Evolutionary conservation across 2,113 vertebrate genomes (phyloP), one percentile per base, ranked within the genome.

Genomic region (Syrrhaptes paradoxus): DNA sequence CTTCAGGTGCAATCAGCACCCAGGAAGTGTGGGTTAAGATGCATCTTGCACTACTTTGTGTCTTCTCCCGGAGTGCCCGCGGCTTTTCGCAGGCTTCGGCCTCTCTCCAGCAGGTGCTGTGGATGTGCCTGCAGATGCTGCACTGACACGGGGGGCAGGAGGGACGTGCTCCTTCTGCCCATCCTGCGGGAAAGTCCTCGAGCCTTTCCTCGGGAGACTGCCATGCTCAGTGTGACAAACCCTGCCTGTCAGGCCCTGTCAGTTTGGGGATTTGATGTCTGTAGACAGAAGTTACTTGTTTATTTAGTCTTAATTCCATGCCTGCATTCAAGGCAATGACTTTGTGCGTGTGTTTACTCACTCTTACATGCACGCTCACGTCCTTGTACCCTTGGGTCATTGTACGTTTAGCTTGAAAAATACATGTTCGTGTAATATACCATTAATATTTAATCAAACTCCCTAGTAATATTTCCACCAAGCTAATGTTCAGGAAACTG

Each of bases 371-470:
- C 88, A 77, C 0, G 0, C 26, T 55, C 90, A 93, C 36, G 34
- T 41, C 57, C 62, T 62, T 36, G 11, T 62, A 34, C 88, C 45
- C 24, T 76, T 55, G 46, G 46, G 51, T 77, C 67, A 29, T 66
- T 76, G 49, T 38, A 66, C 51, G 26, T 73, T 88, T 71, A 63
- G 38, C 43, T 74, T 43, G 22, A 46, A 92, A 85, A 90, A 55
- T 26, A 46, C 4, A 28, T 18, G 20, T 83, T 14, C 52, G 46
- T 58, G 4, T 94, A 94, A 83, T 68, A 80, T 0, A 5, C 10
- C 83, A 62, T 55, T 90, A 93, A 86, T 90, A 88, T 85, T 85
- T 83, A 85, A 84, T 76, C 49, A 49, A 28, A 85, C 11, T 75
- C 68, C 22, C 49, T 38, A 32, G 70, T 68, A 52, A 76, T 48